Evolutionary conservation across 2,113 vertebrate species (phyloP).

Genomic region (Plectropomus leopardus): DNA sequence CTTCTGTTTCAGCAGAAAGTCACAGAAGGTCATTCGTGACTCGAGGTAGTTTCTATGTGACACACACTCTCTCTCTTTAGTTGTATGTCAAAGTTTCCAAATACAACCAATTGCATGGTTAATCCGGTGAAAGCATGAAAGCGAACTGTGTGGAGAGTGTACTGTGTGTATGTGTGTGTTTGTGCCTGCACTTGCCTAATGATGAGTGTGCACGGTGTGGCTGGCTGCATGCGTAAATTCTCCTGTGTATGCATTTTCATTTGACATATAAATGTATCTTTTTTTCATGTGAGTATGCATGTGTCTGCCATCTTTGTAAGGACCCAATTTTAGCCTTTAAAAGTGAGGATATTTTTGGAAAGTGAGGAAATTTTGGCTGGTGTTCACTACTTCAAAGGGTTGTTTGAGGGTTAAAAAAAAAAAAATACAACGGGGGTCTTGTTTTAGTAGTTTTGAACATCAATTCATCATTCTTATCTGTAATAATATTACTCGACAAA

Average conservation of each 20-base stretch:
- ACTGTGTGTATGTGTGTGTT: constrained; percentile 2
- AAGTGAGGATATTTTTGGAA: constrained; percentile 3
- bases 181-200: constrained; percentile 11
- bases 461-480: constrained; percentile 2
- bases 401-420: constrained; percentile 34
- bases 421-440: background rate
- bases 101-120: constrained; percentile 53
- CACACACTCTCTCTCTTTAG: constrained; percentile 28
- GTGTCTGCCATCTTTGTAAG: background rate
- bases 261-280: constrained; percentile 13
- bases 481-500: background rate
- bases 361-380: constrained; percentile 2
- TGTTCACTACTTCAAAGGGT: constrained; percentile 34
- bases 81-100: constrained; percentile 69
- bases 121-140: constrained; percentile 44
- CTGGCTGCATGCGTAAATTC: constrained; percentile 5
- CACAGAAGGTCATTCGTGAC: constrained; percentile 74
- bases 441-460: constrained; percentile 27
- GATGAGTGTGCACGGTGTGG: constrained; percentile 22
- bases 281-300: background rate
- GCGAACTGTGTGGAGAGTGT: constrained; percentile 2
- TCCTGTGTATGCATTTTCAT: constrained; percentile 9
- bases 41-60: constrained; percentile 63
- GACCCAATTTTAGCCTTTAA: constrained; percentile 1
- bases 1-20: constrained; percentile 62